Evolutionary conservation across 2,888 invertebrate species (phyloP).

Genomic region (Melipona beecheii): DNA sequence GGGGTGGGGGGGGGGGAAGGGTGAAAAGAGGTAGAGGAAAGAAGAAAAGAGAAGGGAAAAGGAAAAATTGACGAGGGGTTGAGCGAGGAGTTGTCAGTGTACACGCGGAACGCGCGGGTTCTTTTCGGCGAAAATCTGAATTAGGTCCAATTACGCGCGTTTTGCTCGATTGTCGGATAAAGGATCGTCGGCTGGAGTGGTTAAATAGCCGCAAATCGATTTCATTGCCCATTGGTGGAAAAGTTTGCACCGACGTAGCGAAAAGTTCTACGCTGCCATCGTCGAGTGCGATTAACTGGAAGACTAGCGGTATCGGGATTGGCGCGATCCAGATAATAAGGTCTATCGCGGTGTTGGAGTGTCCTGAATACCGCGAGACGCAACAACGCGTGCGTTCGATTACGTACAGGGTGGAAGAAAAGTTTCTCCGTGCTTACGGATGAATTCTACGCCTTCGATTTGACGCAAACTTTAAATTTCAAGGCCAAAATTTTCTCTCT

Average conservation of each 20-base stretch:
- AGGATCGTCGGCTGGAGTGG: constrained; percentile 31
- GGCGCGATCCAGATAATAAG: not conserved
- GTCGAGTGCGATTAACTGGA: constrained; percentile 2
- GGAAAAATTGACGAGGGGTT: constrained; percentile 1
- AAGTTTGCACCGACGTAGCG: constrained; percentile 11
- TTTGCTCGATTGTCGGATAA: constrained; percentile 30
- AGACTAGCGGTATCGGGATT: not conserved
- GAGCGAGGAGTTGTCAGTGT: constrained; percentile 20
- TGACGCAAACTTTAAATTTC: too few species aligned
- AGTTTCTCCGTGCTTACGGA: too few species aligned
- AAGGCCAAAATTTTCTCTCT: too few species aligned
- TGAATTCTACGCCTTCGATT: too few species aligned
- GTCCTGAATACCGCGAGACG: not conserved
- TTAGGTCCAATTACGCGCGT: constrained; percentile 46
- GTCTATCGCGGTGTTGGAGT: not conserved
- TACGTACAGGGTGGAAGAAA: too few species aligned
- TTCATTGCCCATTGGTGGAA: constrained; percentile 2
- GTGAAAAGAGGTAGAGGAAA: not conserved
- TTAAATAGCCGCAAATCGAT: constrained; percentile 41
- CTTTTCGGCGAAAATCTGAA: constrained; percentile 22
- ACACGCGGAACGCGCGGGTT: constrained; percentile 19
- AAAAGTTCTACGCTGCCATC: not conserved
- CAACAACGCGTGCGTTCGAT: too few species aligned
- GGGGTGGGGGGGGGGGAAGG: not conserved
- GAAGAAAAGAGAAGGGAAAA: not conserved